Percentiles rank a stretch among this genome's conserved stretches.
These are phyloP conservation scores for Strigamia crassipes DNA, from an alignment of 2,888 invertebrate species.

Conservation along the genomic window DNA sequence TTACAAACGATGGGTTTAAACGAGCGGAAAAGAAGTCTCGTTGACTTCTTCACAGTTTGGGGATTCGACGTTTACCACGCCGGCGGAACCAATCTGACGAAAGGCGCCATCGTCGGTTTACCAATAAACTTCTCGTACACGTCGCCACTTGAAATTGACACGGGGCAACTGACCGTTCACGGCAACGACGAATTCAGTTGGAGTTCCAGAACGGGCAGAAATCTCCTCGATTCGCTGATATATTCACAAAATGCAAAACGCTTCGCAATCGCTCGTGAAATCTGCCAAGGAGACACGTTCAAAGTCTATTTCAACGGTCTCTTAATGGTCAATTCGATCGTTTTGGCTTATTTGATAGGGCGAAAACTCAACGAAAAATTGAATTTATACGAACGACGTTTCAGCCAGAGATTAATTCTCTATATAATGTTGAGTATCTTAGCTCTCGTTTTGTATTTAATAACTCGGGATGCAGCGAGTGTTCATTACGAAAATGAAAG, in stretches of 20 bases:
- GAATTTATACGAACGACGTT: constrained; percentile 65
- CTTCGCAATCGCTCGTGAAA: constrained; percentile 78
- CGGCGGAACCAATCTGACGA: constrained; percentile 64
- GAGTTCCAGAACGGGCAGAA: constrained; percentile 67
- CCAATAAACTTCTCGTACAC: constrained; percentile 73
- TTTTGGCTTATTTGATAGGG: constrained; percentile 64
- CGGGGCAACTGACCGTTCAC: constrained; percentile 68
- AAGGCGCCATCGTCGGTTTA: constrained; percentile 73
- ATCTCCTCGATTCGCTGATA: constrained; percentile 70
- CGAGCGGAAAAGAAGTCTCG: constrained; percentile 46
- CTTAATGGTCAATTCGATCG: constrained; percentile 63
- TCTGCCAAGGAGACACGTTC: constrained; percentile 68
- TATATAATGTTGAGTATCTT: constrained; percentile 67
- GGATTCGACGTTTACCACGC: constrained; percentile 75
- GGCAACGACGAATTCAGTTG: constrained; percentile 69
- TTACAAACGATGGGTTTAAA: constrained; percentile 48
- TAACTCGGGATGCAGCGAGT: constrained; percentile 69
- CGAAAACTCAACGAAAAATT: constrained; percentile 64
- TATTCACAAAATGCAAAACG: constrained; percentile 78
- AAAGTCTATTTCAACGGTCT: constrained; percentile 66
- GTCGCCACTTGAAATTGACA: constrained; percentile 65
- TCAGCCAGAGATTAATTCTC: constrained; percentile 56
- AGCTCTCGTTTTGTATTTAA: constrained; percentile 67
- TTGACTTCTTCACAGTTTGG: constrained; percentile 71
- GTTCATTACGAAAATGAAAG: constrained; percentile 67